Evolutionary conservation across 2,888 invertebrate genomes (phyloP).

Genomic region (Caenorhabditis sp.): DNA sequence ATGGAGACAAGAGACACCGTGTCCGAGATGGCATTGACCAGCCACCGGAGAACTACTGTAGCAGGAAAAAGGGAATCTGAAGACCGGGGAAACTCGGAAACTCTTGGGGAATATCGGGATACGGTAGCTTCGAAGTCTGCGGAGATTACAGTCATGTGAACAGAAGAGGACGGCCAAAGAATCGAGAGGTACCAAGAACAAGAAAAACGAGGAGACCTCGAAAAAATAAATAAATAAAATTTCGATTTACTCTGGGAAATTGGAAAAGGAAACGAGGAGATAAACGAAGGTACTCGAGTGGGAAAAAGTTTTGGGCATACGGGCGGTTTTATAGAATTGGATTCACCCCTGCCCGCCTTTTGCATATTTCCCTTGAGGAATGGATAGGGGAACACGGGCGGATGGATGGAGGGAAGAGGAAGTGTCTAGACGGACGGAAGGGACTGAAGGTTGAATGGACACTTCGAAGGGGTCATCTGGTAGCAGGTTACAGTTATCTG

Average conservation of each 20-base stretch:
- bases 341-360: slow-evolving; percentile 4
- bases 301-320: slow-evolving; percentile 5
- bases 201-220: too few relatives aligned
- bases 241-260: not conserved
- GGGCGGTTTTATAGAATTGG: slow-evolving; percentile 22
- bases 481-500: too few relatives aligned
- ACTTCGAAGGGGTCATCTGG: too few relatives aligned
- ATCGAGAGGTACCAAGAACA: too few relatives aligned
- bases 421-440: not conserved
- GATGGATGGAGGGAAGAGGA: not conserved
- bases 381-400: not conserved
- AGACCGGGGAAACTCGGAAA: too few relatives aligned
- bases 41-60: too few relatives aligned
- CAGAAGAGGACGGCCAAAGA: too few relatives aligned
- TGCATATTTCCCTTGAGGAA: slow-evolving; percentile 7
- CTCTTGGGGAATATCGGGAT: not conserved
- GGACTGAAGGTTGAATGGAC: too few relatives aligned
- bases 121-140: too few relatives aligned
- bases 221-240: not conserved
- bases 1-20: slow-evolving; percentile 4
- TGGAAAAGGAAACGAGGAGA: not conserved
- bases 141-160: too few relatives aligned
- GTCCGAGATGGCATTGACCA: slow-evolving; percentile 1
- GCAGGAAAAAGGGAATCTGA: too few relatives aligned
- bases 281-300: slow-evolving; percentile 16